These are phyloP conservation scores for Centropus bengalensis DNA, from an alignment of 2,113 vertebrate genomes.

Conservation along the genomic window DNA sequence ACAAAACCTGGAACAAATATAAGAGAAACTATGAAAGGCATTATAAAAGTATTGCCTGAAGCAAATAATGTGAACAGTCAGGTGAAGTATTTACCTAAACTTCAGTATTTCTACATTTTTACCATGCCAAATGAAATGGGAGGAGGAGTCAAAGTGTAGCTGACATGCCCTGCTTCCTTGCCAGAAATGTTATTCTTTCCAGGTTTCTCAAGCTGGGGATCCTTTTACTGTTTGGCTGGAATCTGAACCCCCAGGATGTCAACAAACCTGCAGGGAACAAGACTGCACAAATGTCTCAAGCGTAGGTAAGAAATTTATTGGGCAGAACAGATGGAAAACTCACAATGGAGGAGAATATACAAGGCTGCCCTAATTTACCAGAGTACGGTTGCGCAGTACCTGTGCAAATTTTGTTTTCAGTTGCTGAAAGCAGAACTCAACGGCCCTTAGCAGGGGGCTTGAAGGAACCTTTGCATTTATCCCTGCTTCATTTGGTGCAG, in stretches of 20 bases:
- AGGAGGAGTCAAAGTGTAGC: not conserved
- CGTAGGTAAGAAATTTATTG: not conserved
- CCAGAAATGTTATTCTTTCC: not conserved
- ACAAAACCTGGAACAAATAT: not conserved
- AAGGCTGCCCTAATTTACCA: not conserved
- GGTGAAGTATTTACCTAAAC: not conserved
- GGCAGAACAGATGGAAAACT: not conserved
- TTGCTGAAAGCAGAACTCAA: not conserved
- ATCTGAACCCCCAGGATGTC: not conserved
- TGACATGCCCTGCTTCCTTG: not conserved
- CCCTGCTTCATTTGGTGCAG: not conserved
- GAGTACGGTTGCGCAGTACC: accelerated
- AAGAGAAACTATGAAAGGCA: not conserved
- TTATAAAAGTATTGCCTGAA: not conserved
- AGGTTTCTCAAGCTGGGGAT: not conserved
- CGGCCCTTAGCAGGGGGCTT: not conserved
- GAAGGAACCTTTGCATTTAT: accelerated
- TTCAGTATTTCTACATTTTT: not conserved
- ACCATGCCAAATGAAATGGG: not conserved
- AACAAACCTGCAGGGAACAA: not conserved
- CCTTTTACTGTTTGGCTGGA: not conserved
- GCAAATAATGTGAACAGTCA: not conserved
- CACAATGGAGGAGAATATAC: not conserved
- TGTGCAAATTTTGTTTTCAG: not conserved
- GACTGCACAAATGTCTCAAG: not conserved